Conservation (phyloP, 53 echinoderm and acorn worm species). For the Glandiceps talaboti region DNA sequence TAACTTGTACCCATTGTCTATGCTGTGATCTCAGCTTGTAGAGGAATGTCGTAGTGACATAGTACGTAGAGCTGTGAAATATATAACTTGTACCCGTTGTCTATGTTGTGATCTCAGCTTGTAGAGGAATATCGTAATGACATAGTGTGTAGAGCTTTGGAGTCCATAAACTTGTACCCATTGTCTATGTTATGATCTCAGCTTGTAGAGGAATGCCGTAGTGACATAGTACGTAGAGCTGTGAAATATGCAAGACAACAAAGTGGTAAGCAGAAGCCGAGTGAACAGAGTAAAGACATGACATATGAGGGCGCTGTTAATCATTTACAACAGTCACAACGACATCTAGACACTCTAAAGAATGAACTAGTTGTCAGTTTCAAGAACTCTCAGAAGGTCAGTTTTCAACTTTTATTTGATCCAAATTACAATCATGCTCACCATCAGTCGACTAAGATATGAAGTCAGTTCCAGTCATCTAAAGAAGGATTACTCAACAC, state of each 20-base stretch:
- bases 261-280: constrained; percentile 70
- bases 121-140: constrained; percentile 75
- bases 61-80: constrained; percentile 62
- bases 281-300: constrained; percentile 28
- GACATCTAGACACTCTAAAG: constrained; percentile 68
- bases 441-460: no score
- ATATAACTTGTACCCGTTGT: no score
- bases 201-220: constrained; percentile 71
- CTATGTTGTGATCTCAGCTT: no score
- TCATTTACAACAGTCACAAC: constrained; percentile 51
- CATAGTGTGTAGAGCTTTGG: constrained; percentile 54
- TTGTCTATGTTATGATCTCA: constrained; percentile 19
- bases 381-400: constrained; percentile 56
- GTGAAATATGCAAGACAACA: constrained; percentile 67
- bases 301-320: constrained; percentile 10
- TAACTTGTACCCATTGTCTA: no score
- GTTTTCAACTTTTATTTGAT: no score
- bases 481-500: no score
- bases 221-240: constrained; percentile 60
- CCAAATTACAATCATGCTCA: no score
- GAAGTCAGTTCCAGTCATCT: no score
- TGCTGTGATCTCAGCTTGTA: constrained; percentile 59
- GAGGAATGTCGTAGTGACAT: constrained; percentile 77
- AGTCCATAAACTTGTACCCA: no score
- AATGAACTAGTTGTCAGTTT: constrained; percentile 33